Evolutionary conservation across 2,797 vertebrate species (phyloP).

Genomic region (Scyliorhinus canicula): DNA sequence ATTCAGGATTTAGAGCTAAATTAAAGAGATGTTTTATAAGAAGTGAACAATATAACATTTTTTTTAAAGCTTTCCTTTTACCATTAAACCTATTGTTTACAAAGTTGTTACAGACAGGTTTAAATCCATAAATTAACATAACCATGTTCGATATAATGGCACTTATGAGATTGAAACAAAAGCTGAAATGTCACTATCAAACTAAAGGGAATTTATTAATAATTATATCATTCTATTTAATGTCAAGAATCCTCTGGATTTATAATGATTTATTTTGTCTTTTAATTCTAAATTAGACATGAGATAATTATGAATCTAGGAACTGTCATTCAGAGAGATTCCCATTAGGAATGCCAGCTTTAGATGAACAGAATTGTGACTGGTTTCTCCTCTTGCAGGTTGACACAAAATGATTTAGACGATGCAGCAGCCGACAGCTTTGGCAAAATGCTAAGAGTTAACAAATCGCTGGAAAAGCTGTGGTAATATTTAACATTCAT

Average conservation of each 20-base stretch:
- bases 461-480: conserved; percentile 72
- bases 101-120: neutral
- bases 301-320: neutral
- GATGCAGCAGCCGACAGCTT: conserved; percentile 74
- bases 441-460: conserved; percentile 68
- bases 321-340: neutral
- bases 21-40: neutral
- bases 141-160: neutral
- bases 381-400: conserved; percentile 56
- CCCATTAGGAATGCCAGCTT: neutral
- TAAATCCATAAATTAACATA: neutral
- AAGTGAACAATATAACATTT: neutral
- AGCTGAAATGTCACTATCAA: neutral
- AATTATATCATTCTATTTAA: neutral
- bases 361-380: neutral
- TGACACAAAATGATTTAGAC: conserved; percentile 78
- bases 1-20: neutral
- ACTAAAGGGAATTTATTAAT: neutral
- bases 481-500: conserved; percentile 60
- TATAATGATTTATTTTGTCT: neutral
- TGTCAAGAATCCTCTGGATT: neutral
- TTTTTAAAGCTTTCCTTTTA: neutral
- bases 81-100: neutral
- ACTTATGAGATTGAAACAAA: neutral
- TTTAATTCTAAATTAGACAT: neutral